Conservation (phyloP, 2,113 vertebrate species). For the Myxocyprinus asiaticus region DNA sequence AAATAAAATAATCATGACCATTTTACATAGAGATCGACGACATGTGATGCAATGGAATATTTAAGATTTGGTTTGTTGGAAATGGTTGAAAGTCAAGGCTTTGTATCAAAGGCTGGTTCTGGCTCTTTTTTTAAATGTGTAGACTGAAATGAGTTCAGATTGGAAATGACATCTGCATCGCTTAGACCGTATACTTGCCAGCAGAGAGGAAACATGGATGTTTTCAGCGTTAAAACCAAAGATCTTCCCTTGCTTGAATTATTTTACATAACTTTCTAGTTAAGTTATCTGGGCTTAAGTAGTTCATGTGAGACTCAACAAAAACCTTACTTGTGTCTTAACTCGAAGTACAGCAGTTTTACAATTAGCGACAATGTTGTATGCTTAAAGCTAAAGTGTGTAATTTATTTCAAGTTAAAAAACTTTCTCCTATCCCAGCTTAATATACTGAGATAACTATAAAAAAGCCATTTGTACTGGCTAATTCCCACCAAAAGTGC, state of each 20-base stretch:
- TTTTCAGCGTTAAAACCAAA: slow-evolving; percentile 72
- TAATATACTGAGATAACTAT: too few species aligned
- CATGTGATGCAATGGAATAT: slow-evolving; percentile 72
- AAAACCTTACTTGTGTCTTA: neutral
- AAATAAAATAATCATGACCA: slow-evolving; percentile 95
- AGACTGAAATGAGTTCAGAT: slow-evolving; percentile 54
- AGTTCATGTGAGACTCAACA: neutral
- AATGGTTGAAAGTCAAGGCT: slow-evolving; percentile 66
- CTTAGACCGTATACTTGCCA: slow-evolving; percentile 65
- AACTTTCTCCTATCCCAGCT: too few species aligned
- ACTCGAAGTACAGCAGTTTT: neutral
- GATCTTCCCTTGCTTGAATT: slow-evolving; percentile 58
- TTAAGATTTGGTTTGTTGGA: slow-evolving; percentile 68
- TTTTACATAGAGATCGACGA: slow-evolving; percentile 80
- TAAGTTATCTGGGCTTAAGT: neutral
- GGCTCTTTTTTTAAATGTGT: slow-evolving; percentile 59
- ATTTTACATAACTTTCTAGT: neutral
- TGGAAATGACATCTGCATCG: slow-evolving; percentile 61
- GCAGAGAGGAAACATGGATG: slow-evolving; percentile 66
- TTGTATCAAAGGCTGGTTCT: slow-evolving; percentile 56
- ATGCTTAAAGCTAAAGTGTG: too few species aligned
- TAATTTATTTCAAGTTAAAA: too few species aligned
- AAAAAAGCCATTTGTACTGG: too few species aligned
- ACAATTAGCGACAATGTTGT: neutral
- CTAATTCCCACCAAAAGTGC: too few species aligned